Base-by-base conservation (phyloP, 2,888 invertebrate genomes). In the Lithophane semibrunnea region DNA sequence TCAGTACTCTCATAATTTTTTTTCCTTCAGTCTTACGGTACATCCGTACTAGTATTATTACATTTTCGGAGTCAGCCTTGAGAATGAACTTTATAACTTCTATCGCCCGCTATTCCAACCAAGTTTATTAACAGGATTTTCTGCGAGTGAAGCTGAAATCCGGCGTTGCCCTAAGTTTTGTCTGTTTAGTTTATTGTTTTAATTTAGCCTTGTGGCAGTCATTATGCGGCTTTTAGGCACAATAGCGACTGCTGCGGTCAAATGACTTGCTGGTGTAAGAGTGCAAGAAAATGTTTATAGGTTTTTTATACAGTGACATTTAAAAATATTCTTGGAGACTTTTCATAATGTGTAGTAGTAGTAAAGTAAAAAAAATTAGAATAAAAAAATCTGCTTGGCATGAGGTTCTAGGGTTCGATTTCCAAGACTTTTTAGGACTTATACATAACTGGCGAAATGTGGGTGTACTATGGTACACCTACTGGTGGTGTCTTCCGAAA, bases 161-260 rank as follows among this genome's bases (percentile, higher is more conserved):
- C n/a, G 2, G 3, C n/a, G 24, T 42, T 47, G 24, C 4, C 21
- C 8, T 66, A 16, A 67, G 24, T 44, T 63, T 47, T 37, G 47
- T 66, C 24, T 44, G 24, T 24, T 63, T 69, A n/a, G 64, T 67
- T 80, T 77, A 63, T 63, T 82, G 56, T 75, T 75, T 64, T 47
- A 63, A 75, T 64, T 82, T 68, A 68, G 63, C 24, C 21, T 21
- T 29, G 52, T 54, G 58, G 52, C 37, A 47, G 52, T 52, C 58
- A 64, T 79, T n/a, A 8, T 24, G 64, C 21, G 44, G 47, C n/a
- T 44, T 79, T 56, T 13, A 18, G 1, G 21, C 9, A 56, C 16
- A 54, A 47, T 47, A 42, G 54, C 9, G 10, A 16, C 4, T 0
- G 10, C 1, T 47, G 24, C 21, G 47, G 54, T n/a, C 8, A 7